Conservation (phyloP, 2,113 vertebrate genomes). For the Mormyrus iriodes region DNA sequence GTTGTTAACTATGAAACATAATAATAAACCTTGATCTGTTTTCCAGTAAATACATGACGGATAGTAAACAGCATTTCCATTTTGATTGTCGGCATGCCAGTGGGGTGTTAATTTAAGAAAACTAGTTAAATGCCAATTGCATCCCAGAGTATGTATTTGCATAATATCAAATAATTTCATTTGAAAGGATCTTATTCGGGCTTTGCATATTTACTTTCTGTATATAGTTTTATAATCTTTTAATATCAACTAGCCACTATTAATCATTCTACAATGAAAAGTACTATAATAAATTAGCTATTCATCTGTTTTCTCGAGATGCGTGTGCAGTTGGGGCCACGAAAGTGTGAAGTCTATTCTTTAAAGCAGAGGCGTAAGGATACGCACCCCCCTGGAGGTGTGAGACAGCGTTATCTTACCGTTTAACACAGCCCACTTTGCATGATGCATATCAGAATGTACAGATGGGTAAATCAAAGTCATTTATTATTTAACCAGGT, state of each 20-base stretch:
- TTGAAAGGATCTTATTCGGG: background rate
- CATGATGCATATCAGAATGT: background rate
- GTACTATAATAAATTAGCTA: background rate
- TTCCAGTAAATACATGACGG: background rate
- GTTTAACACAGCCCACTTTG: background rate
- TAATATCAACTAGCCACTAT: background rate
- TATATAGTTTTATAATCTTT: background rate
- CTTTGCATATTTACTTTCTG: background rate
- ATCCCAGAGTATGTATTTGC: background rate
- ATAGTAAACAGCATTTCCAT: background rate
- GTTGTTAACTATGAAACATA: background rate
- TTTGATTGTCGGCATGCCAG: background rate
- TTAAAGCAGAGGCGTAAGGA: background rate
- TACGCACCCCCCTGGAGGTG: background rate
- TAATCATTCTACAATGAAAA: background rate
- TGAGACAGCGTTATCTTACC: background rate
- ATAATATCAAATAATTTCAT: conserved; percentile 1
- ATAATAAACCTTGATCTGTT: background rate
- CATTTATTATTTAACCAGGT: background rate
- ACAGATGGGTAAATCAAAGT: background rate
- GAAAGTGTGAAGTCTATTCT: background rate
- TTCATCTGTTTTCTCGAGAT: background rate
- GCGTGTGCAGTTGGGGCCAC: background rate
- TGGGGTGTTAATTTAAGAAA: background rate
- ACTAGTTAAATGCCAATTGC: conserved; percentile 9